phyloP scores from a whole-genome alignment of 37 sponge, comb jelly and placozoan genomes.

The Axinella damicornis region DNA sequence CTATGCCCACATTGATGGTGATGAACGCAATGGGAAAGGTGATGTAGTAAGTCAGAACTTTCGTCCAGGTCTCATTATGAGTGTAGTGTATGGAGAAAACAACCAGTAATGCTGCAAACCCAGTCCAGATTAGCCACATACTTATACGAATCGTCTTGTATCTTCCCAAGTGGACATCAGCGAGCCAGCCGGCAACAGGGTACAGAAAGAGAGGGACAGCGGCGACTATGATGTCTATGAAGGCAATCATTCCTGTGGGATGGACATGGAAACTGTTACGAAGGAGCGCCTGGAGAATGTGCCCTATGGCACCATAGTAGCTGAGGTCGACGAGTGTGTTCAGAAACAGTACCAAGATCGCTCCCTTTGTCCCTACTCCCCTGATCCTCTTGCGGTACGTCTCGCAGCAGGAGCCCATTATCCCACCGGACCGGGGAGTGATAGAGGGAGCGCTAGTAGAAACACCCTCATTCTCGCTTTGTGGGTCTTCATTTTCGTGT shows the following conservation, averaged over 20 bases:
- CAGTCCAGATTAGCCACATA: constrained; percentile 3
- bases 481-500: too few species aligned
- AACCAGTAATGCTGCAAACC: neutral
- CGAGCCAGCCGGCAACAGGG: constrained; percentile 9
- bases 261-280: too few species aligned
- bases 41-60: too few species aligned
- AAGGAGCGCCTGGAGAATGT: neutral
- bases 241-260: neutral
- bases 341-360: neutral
- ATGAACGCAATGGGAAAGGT: constrained; percentile 2
- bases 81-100: neutral
- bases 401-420: neutral
- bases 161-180: neutral
- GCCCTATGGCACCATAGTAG: neutral
- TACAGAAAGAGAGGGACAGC: neutral
- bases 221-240: neutral
- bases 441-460: too few species aligned
- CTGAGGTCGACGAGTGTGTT: neutral
- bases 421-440: too few species aligned
- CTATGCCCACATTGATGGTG: neutral
- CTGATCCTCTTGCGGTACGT: neutral
- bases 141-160: neutral
- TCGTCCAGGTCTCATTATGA: too few species aligned
- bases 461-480: too few species aligned
- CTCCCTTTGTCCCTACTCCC: neutral